Conservation (phyloP, 2,888 invertebrate genomes). For the Scrobipalpa atriplicella region DNA sequence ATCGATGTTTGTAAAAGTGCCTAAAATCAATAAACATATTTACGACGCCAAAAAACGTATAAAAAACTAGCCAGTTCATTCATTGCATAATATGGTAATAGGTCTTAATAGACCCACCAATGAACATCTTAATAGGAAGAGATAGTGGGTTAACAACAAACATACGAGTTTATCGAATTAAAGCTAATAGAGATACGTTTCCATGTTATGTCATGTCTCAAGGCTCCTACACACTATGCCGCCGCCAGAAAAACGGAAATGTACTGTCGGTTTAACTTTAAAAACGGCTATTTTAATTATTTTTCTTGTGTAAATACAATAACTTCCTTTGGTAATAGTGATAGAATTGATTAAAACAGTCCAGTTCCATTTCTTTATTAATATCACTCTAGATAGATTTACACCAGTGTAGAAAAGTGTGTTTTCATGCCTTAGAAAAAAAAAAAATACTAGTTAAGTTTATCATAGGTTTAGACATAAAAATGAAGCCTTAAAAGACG, state of each 20-base stretch:
- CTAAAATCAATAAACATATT: not conserved
- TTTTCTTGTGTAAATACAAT: too few relatives aligned
- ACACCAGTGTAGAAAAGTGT: too few relatives aligned
- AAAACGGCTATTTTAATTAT: too few relatives aligned
- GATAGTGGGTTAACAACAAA: not conserved
- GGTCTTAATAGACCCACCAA: constrained; percentile 42
- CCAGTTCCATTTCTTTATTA: too few relatives aligned
- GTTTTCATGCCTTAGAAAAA: not conserved
- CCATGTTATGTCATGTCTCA: not conserved
- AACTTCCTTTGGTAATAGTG: too few relatives aligned
- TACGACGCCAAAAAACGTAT: not conserved
- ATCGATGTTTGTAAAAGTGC: not conserved
- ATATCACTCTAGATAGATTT: too few relatives aligned
- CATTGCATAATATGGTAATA: constrained; percentile 57
- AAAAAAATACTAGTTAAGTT: not conserved
- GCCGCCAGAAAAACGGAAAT: too few relatives aligned
- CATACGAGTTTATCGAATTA: not conserved
- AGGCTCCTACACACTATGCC: too few relatives aligned
- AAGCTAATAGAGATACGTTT: not conserved
- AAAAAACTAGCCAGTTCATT: constrained; percentile 31
- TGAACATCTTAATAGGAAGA: constrained; percentile 17
- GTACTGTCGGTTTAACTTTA: too few relatives aligned
- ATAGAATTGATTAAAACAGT: too few relatives aligned
- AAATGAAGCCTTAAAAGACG: not conserved
- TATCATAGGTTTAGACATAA: not conserved